Conservation (phyloP, 2,113 vertebrate genomes). For the Grantiella picta region DNA sequence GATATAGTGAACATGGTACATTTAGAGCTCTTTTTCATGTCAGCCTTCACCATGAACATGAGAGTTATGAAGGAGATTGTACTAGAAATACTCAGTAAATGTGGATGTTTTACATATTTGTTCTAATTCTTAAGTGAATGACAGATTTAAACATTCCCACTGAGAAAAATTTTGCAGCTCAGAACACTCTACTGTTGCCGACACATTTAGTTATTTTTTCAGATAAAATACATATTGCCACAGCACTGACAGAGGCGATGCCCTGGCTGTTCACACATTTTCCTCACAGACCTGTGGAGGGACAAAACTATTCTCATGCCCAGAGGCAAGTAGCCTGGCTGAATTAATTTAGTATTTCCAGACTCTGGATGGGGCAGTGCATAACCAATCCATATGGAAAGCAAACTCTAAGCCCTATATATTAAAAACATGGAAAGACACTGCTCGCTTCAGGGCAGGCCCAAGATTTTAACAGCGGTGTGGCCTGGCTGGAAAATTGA, state of each 20-base stretch:
- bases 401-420: neutral
- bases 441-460: accelerated
- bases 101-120: neutral
- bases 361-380: too few species aligned
- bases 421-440: neutral
- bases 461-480: accelerated
- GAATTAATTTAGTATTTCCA: neutral
- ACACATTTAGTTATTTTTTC: neutral
- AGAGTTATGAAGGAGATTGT: neutral
- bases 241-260: neutral
- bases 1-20: accelerated
- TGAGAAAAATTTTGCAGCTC: neutral
- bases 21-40: neutral
- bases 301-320: accelerated
- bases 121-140: neutral
- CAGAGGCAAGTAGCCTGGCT: neutral
- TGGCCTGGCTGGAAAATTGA: accelerated
- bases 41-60: neutral
- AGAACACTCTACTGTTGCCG: neutral
- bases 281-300: neutral
- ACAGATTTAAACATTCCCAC: neutral
- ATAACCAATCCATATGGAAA: neutral
- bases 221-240: neutral
- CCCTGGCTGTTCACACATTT: accelerated
- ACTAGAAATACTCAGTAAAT: neutral